A percentile compares a stretch with the other conserved stretches of the same genome.
phyloP scores from a whole-genome alignment of 1,140 invertebrate species.

The Danaus plexippus region DNA sequence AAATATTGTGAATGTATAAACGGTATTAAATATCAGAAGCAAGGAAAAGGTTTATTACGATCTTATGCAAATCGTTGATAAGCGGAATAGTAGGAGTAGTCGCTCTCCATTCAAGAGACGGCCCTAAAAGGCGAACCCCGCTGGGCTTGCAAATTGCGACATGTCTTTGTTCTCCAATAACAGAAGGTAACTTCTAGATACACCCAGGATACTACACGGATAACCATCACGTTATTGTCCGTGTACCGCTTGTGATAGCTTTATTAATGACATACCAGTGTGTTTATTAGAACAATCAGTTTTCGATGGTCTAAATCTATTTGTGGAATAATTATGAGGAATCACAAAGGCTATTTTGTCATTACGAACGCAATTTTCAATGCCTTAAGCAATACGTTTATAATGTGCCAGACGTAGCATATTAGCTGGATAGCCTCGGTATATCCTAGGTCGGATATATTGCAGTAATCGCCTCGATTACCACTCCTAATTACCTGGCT shows the following conservation, averaged over 20 bases:
- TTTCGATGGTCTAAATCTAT: no score
- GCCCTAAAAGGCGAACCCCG: slow-evolving; percentile 40
- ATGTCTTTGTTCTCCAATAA: slow-evolving; percentile 46
- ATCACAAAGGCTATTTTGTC: not conserved
- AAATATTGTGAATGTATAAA: no score
- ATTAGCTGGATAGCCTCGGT: slow-evolving; percentile 20
- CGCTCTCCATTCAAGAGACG: slow-evolving; percentile 9
- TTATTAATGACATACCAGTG: no score
- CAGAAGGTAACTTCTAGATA: slow-evolving; percentile 1
- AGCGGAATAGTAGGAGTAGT: no score
- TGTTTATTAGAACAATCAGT: no score
- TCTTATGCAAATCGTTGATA: no score
- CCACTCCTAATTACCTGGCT: slow-evolving; percentile 19
- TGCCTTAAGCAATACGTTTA: slow-evolving; percentile 16
- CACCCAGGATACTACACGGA: no score
- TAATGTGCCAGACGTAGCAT: slow-evolving; percentile 20
- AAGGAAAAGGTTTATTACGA: slow-evolving; percentile 4
- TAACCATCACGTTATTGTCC: not conserved
- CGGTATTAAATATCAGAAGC: slow-evolving; percentile 4
- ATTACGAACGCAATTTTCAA: slow-evolving; percentile 20
- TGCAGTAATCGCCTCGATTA: slow-evolving; percentile 25
- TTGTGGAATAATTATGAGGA: no score
- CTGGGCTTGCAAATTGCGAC: slow-evolving; percentile 54
- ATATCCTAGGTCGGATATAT: slow-evolving; percentile 22
- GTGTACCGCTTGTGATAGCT: not conserved